A percentile compares a stretch with the other conserved stretches of the same genome.
These are phyloP conservation scores for Rhabdophis nuchalis DNA, from an alignment of 2,797 vertebrate genomes.

Conservation along the genomic window DNA sequence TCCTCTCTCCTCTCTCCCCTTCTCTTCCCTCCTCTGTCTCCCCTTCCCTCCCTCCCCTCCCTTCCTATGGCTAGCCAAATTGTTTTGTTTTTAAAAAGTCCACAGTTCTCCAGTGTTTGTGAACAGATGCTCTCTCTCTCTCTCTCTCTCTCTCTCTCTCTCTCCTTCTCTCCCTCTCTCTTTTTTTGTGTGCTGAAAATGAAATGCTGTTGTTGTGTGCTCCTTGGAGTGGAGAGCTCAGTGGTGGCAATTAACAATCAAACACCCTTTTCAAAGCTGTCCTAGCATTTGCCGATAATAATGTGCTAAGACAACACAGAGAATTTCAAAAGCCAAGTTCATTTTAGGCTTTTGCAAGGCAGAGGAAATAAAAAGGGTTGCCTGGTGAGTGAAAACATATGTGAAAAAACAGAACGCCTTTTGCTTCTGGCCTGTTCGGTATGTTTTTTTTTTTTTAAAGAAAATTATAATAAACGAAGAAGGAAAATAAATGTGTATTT, in stretches of 20 bases:
- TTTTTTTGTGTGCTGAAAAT: not conserved
- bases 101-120: not conserved
- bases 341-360: not conserved
- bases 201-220: not conserved
- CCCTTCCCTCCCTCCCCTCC: not conserved
- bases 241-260: conserved; percentile 4
- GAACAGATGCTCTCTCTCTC: too few species aligned
- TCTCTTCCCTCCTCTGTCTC: too few species aligned
- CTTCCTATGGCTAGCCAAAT: not conserved
- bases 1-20: too few species aligned
- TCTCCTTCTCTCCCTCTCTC: too few species aligned
- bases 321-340: not conserved
- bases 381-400: not conserved
- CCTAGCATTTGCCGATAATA: not conserved
- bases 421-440: not conserved
- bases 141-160: too few species aligned
- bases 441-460: not conserved
- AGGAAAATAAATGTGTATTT: not conserved
- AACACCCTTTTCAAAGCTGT: conserved; percentile 6
- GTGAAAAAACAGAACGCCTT: not conserved
- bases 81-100: not conserved
- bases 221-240: not conserved
- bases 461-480: not conserved
- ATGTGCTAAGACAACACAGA: not conserved
- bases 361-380: not conserved